Conservation (phyloP, 1,140 invertebrate genomes). For the Drosophila asahinai region DNA sequence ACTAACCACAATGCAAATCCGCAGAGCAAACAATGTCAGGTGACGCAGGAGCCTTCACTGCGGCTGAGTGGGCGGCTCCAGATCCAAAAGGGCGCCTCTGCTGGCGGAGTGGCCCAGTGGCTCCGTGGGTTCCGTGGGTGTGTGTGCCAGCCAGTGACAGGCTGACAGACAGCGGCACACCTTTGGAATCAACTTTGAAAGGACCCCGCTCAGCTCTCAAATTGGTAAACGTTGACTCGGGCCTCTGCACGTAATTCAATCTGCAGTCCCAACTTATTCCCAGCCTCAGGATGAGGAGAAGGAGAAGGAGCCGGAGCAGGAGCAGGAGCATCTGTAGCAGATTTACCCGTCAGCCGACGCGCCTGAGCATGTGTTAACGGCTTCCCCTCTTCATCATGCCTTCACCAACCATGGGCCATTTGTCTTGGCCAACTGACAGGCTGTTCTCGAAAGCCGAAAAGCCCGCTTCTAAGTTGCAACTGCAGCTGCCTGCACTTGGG, state of each 20-base stretch:
- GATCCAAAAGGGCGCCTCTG: neutral
- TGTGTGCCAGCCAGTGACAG: slow-evolving; percentile 63
- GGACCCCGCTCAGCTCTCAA: slow-evolving; percentile 40
- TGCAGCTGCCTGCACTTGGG: slow-evolving; percentile 24
- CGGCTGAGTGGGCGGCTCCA: slow-evolving; percentile 32
- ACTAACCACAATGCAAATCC: slow-evolving; percentile 82
- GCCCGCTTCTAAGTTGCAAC: slow-evolving; percentile 31
- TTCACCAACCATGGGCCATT: slow-evolving; percentile 50
- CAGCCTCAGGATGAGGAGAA: slow-evolving; percentile 50
- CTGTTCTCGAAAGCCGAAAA: slow-evolving; percentile 34
- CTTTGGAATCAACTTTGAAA: slow-evolving; percentile 71
- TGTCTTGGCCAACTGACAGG: slow-evolving; percentile 71
- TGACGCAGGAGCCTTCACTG: slow-evolving; percentile 46
- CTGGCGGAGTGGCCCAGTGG: slow-evolving; percentile 9
- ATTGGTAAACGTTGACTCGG: slow-evolving; percentile 53
- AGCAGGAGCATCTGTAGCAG: slow-evolving; percentile 28
- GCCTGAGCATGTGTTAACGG: slow-evolving; percentile 62
- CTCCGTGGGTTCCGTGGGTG: slow-evolving; percentile 16
- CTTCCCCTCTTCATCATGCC: slow-evolving; percentile 39
- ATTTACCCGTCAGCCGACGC: slow-evolving; percentile 55
- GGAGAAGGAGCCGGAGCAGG: neutral
- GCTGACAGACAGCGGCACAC: slow-evolving; percentile 74
- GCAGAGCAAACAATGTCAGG: slow-evolving; percentile 82
- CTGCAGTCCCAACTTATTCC: slow-evolving; percentile 75
- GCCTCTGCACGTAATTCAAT: slow-evolving; percentile 77